Evolutionary conservation across 2,888 invertebrate genomes (phyloP), one percentile per base, ranked within the genome.

Genomic region (Tenthredo livida): DNA sequence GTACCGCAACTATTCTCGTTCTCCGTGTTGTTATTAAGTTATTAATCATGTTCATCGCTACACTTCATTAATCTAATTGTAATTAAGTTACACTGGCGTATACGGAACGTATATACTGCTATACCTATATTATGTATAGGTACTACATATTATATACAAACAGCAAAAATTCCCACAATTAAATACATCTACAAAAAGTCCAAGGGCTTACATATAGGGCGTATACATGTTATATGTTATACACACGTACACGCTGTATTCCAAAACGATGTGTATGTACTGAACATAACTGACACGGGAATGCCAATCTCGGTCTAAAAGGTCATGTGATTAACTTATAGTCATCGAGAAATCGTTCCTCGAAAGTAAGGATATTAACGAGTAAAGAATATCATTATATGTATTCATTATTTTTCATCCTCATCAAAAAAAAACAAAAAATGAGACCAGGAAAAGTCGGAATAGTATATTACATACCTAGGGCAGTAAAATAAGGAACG

Each of bases 201-300:
- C 21, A 40, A 43, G 43, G 73, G 73, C 29, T 7, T 21, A 12
- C 4, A 40, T 73, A 47, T 67, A 54, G 37, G 37, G 37, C 21
- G 15, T 17, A 29, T 50, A 29, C 2, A n/a, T 29, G 17, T 77
- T 9, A 29, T 50, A 29, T 77, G 9, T 3, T 75, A 29, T 21
- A 21, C 17, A 72, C 33, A n/a, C n/a, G 47, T n/a, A 47, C 5
- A 12, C 12, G 10, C 21, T 17, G n/a, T 75, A 40, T 75, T 75
- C 25, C 75, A 50, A 21, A 75, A 75, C 21, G 75, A 47, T 50
- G 75, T 47, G 75, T 75, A 25, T n/a, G 47, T 25, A 47, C 75
- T 25, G 25, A 75, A 15, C 47, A 47, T 75, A 50, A 40, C 47
- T 40, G 47, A 75, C 15, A 40, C 40, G 15, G 75, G 75, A 75